These are phyloP conservation scores for Dione juno DNA, from an alignment of 2,888 invertebrate genomes.

Conservation along the genomic window DNA sequence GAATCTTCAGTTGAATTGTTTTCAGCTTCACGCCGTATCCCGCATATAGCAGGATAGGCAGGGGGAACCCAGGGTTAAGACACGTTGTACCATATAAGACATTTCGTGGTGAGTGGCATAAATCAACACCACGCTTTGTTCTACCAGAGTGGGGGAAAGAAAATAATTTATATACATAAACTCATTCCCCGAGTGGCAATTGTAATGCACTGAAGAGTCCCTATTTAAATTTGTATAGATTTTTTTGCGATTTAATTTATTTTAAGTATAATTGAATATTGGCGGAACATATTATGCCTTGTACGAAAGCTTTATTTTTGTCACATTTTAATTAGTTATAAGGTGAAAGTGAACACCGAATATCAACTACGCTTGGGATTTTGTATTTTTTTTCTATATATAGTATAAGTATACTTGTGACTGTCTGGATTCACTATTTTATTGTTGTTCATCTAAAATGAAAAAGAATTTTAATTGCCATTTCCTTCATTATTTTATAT, in stretches of 20 bases:
- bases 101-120: no score
- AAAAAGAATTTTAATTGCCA: no score
- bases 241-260: slow-evolving; percentile 33
- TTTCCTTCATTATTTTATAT: no score
- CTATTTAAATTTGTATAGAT: slow-evolving; percentile 7
- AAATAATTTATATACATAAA: no score
- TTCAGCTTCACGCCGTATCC: no score
- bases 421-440: slow-evolving; percentile 32
- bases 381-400: slow-evolving; percentile 22
- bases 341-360: slow-evolving; percentile 28
- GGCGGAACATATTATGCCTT: slow-evolving; percentile 30
- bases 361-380: slow-evolving; percentile 36
- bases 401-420: slow-evolving; percentile 24
- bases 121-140: no score
- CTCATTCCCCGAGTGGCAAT: no score
- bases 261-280: slow-evolving; percentile 23
- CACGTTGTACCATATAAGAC: no score
- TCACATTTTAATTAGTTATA: slow-evolving; percentile 41
- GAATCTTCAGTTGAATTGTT: not conserved
- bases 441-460: not conserved
- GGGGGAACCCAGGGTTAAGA: no score
- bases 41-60: no score
- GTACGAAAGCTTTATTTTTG: slow-evolving; percentile 41
- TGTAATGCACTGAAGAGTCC: slow-evolving; percentile 23
- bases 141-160: no score